Base-by-base conservation (phyloP, 2,113 vertebrate species). In the Lepisosteus oculatus region DNA sequence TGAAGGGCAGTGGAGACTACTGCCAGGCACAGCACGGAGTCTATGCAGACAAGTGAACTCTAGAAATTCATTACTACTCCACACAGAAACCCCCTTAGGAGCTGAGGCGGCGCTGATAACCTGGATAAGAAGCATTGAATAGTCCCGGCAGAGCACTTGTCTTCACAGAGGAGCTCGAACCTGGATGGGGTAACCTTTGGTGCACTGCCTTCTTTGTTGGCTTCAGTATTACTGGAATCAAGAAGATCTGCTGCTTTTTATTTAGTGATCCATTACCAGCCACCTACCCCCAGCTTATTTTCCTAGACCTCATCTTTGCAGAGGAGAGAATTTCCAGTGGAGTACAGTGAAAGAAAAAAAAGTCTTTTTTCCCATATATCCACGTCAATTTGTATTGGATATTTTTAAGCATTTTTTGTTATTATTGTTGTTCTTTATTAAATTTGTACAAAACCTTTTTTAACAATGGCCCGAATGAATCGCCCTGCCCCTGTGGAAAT, bases 1-100 rank as follows among this genome's bases (percentile, higher is more conserved):
- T 99, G 97, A 99, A 99, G 95, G 97, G 95, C 96, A 98, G 97
- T 95, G 97, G 97, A 90, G 97, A 99, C 92, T 99, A 99, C 95
- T 99, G 97, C 97, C 97, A 99, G 97, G 97, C 97, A 92, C 97
- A 99, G 97, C 97, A 99, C 96, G 95, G 92, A 85, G 92, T 96
- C 84, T 96, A 96, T 98, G 96, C 96, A 95, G 96, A 99, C 92
- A 94, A 99, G 97, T 99, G 97, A 99, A 97, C 94, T 85, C 88
- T 93, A 93, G 82, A 94, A 89, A 92, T 90, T 80, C 82, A 85
- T 89, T 92, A 81, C 93, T 95, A 92, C 94, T 94, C 90, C 94
- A 93, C 94, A 88, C 86, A 93, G 88, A 84, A 83, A 82, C 91
- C 92, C 92, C 91, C 85, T 44, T 89, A 91, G 90, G 88, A 94